Percentiles rank a stretch among this genome's conserved stretches.
Evolutionary conservation across 2,888 invertebrate genomes (phyloP).

Genomic region (Acrocera orbiculus): DNA sequence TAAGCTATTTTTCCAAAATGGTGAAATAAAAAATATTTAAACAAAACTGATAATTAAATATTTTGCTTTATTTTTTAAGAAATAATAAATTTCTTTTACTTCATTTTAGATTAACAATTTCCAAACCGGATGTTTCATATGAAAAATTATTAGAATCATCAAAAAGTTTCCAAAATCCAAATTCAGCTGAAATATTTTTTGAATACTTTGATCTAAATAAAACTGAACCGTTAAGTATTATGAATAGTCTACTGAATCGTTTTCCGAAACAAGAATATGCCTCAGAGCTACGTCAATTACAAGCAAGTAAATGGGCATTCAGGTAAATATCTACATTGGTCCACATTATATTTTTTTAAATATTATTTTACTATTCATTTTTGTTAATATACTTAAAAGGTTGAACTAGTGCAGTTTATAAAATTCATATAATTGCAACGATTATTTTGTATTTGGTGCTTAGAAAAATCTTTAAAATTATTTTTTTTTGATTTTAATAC

Average conservation of each 20-base stretch:
- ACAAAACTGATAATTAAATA: no score
- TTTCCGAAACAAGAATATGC: constrained; percentile 70
- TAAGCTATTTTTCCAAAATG: no score
- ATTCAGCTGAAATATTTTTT: constrained; percentile 67
- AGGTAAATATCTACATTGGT: constrained; percentile 29
- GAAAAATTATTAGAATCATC: constrained; percentile 67
- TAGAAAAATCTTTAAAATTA: no score
- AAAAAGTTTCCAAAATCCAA: constrained; percentile 76
- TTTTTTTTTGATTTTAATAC: no score
- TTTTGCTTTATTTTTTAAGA: not conserved
- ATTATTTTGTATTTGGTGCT: no score
- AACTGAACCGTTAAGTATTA: constrained; percentile 22
- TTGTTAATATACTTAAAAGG: no score
- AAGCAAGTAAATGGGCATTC: constrained; percentile 88
- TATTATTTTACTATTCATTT: no score
- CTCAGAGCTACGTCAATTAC: constrained; percentile 66
- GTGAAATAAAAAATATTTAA: no score
- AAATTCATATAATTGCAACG: no score
- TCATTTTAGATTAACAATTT: constrained; percentile 51
- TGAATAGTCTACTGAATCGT: constrained; percentile 40
- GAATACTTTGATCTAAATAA: constrained; percentile 41
- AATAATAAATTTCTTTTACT: constrained; percentile 1
- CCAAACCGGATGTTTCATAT: constrained; percentile 61
- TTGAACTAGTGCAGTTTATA: no score
- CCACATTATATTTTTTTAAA: constrained; percentile 12